These are phyloP conservation scores for Notothenia rossii DNA, from an alignment of 2,113 vertebrate genomes.

Conservation along the genomic window DNA sequence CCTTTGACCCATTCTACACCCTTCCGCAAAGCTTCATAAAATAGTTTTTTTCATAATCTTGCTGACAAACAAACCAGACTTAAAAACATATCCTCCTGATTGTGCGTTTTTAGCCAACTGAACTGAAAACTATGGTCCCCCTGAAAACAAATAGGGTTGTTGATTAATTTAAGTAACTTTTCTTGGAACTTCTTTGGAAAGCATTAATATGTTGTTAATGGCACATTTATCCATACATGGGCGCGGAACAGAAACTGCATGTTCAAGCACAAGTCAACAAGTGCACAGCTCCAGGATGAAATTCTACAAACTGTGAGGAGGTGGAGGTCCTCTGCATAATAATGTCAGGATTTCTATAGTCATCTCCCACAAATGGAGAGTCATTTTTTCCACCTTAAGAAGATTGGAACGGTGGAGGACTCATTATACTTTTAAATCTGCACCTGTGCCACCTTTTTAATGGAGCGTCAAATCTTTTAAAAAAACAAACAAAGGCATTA, in stretches of 20 bases:
- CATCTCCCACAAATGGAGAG: background rate
- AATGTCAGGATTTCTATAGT: conserved; percentile 3
- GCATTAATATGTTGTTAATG: background rate
- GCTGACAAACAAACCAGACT: too few species aligned
- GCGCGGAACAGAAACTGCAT: background rate
- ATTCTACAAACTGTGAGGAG: background rate
- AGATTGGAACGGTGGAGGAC: background rate
- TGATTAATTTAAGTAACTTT: background rate
- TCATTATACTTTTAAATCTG: conserved; percentile 22
- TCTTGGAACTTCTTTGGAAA: background rate
- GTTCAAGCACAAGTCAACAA: background rate
- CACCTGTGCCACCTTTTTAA: conserved; percentile 10
- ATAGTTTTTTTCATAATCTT: too few species aligned
- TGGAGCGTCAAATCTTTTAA: background rate
- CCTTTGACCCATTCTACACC: too few species aligned
- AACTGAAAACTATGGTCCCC: background rate
- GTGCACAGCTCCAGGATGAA: background rate
- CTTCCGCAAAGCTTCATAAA: too few species aligned
- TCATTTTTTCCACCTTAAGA: conserved; percentile 3
- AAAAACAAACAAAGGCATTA: conserved; percentile 7
- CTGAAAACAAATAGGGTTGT: background rate
- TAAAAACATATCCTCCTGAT: too few species aligned
- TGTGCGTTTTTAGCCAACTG: background rate
- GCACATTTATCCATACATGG: background rate
- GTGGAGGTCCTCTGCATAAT: background rate